Base-by-base conservation (phyloP, 2,797 vertebrate genomes). In the Hypotaenidia philippensis region DNA sequence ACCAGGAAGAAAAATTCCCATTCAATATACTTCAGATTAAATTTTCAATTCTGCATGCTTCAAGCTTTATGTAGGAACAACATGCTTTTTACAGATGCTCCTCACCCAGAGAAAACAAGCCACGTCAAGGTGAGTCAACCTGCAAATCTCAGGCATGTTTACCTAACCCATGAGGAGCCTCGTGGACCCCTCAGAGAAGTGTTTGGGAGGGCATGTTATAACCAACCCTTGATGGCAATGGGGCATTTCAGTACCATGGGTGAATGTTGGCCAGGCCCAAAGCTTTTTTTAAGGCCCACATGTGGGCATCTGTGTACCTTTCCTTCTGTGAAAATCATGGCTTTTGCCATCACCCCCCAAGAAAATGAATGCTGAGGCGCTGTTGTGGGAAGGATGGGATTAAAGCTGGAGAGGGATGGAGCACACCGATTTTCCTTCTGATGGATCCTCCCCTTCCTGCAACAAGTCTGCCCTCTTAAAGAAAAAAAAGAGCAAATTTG, bases 151-250 rank as follows among this genome's bases (percentile, higher is more conserved):
- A 56, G 50, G 38, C 6, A 1, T 5, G 9, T 71, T 87, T 64
- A 10, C 38, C 34, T 49, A 53, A 21, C 25, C 29, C 8, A 1
- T 3, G 9, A 49, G 18, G 25, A 32, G 20, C 10, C n/a, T 45
- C 1, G 0, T n/a, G 72, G 45, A 44, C 9, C 59, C 70, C 34
- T 18, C 2, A 14, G n/a, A 5, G 27, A 15, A 68, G 45, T 1
- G 5, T 2, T 26, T 20, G 0, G 10, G 21, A 15, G 56, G 52
- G 21, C 10, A 5, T 0, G 2, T 13, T 55, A 29, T 10, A 53
- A 20, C 13, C 71, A 34, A 77, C 32, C 15, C 40, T 32, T 22
- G 68, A 38, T 70, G 38, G 41, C 60, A n/a, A 14, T 6, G 21
- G 40, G 47, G 36, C 22, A 22, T 50, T 69, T 57, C 50, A 55